These are phyloP conservation scores for Microplitis demolitor DNA, from an alignment of 1,140 invertebrate species.

Conservation along the genomic window DNA sequence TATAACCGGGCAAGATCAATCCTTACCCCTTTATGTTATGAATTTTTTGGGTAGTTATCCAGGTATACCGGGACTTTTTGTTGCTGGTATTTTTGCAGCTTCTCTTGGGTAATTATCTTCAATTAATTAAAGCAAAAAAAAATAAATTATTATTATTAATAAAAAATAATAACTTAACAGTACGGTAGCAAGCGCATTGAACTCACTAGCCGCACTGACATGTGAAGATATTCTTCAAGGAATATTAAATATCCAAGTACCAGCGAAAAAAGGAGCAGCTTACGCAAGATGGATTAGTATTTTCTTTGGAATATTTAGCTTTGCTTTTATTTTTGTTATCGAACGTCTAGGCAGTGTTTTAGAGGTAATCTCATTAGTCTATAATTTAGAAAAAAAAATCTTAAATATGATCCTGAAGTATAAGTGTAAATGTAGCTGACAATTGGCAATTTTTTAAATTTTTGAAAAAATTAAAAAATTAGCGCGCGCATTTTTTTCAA, in stretches of 20 bases:
- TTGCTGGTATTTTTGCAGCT: constrained; percentile 79
- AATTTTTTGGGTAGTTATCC: constrained; percentile 72
- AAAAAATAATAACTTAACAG: constrained; percentile 60
- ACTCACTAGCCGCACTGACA: constrained; percentile 87
- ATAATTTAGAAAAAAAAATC: not conserved
- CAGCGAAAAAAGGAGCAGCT: constrained; percentile 71
- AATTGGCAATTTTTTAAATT: too few relatives aligned
- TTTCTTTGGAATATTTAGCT: constrained; percentile 68
- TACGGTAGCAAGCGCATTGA: constrained; percentile 89
- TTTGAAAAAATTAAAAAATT: too few relatives aligned
- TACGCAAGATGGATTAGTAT: constrained; percentile 70
- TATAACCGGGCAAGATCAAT: constrained; percentile 72
- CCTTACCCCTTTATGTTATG: constrained; percentile 86
- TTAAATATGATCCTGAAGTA: too few relatives aligned
- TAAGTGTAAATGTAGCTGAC: too few relatives aligned
- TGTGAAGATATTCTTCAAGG: constrained; percentile 84
- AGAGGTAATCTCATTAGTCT: constrained; percentile 62
- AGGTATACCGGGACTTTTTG: constrained; percentile 86
- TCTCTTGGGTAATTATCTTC: constrained; percentile 66
- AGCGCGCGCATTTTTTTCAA: too few relatives aligned
- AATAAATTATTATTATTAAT: constrained; percentile 22
- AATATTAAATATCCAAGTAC: constrained; percentile 70
- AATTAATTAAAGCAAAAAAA: not conserved
- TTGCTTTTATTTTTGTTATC: constrained; percentile 78
- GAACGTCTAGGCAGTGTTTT: constrained; percentile 80